These are phyloP conservation scores for Omphaloscelis lunosa DNA, from an alignment of 2,888 invertebrate species.

Conservation along the genomic window DNA sequence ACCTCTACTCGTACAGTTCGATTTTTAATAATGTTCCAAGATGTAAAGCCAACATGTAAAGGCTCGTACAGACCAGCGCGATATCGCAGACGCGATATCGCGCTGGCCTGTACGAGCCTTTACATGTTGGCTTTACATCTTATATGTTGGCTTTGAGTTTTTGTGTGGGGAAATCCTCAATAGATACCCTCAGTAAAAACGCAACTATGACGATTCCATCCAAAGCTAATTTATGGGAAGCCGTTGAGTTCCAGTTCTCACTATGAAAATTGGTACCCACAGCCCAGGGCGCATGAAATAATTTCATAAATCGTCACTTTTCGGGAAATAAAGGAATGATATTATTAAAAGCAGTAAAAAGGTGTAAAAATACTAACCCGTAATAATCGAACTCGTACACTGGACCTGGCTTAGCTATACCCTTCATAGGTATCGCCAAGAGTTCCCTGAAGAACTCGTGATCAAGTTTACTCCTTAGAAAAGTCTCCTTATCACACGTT, in stretches of 20 bases:
- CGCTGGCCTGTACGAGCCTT: too few relatives aligned
- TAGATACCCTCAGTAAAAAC: background rate
- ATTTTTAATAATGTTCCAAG: background rate
- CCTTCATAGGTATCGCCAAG: conserved; percentile 90
- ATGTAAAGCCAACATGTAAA: background rate
- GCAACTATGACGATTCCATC: too few relatives aligned
- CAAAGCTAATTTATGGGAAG: background rate
- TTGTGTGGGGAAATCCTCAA: background rate
- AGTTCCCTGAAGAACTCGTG: conserved; percentile 91
- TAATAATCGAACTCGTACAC: conserved; percentile 90
- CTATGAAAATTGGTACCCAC: background rate
- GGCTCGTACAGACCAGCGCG: too few relatives aligned
- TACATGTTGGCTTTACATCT: too few relatives aligned
- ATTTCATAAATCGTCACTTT: background rate
- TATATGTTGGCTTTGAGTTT: background rate
- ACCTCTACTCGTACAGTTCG: background rate
- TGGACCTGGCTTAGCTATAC: conserved; percentile 91
- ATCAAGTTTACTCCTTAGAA: conserved; percentile 92
- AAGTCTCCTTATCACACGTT: conserved; percentile 92
- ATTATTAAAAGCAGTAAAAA: background rate
- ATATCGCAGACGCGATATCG: too few relatives aligned
- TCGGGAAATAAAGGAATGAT: too few relatives aligned
- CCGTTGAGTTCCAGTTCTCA: background rate
- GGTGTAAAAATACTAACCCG: conserved; percentile 66
- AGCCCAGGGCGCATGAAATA: background rate